Conservation (phyloP, 2,113 vertebrate genomes). For the Melanotaenia duboulayi region DNA sequence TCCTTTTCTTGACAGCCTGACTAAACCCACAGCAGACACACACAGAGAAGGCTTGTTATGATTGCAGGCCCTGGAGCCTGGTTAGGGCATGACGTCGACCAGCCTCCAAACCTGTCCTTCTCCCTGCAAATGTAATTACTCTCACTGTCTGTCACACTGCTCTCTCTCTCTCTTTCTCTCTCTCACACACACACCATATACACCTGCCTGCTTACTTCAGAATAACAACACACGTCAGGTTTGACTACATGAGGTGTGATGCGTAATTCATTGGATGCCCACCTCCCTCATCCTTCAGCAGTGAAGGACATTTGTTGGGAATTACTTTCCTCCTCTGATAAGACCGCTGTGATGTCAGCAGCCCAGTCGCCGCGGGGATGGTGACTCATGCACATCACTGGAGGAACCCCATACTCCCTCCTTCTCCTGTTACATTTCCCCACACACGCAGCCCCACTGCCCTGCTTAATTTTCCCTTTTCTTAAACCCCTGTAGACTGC, state of each 20-base stretch:
- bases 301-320: slow-evolving; percentile 56
- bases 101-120: slow-evolving; percentile 33
- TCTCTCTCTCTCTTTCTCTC: slow-evolving; percentile 20
- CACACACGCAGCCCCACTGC: slow-evolving; percentile 22
- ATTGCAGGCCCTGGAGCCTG: slow-evolving; percentile 27
- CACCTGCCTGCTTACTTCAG: slow-evolving; percentile 33
- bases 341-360: slow-evolving; percentile 66
- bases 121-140: slow-evolving; percentile 37
- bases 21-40: slow-evolving; percentile 27
- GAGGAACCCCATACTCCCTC: slow-evolving; percentile 28
- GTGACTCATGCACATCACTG: slow-evolving; percentile 70
- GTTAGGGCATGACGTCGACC: slow-evolving; percentile 24
- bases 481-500: slow-evolving; percentile 31
- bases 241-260: slow-evolving; percentile 23
- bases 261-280: slow-evolving; percentile 24
- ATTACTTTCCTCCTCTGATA: slow-evolving; percentile 51
- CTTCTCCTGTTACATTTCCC: slow-evolving; percentile 10
- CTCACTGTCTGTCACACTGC: slow-evolving; percentile 30
- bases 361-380: slow-evolving; percentile 40
- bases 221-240: slow-evolving; percentile 36
- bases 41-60: slow-evolving; percentile 5
- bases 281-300: slow-evolving; percentile 27
- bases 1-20: slow-evolving; percentile 35
- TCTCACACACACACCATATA: slow-evolving; percentile 25
- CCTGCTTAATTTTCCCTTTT: slow-evolving; percentile 37